phyloP scores from a whole-genome alignment of 2,888 invertebrate species.

The Coleophora deauratella region DNA sequence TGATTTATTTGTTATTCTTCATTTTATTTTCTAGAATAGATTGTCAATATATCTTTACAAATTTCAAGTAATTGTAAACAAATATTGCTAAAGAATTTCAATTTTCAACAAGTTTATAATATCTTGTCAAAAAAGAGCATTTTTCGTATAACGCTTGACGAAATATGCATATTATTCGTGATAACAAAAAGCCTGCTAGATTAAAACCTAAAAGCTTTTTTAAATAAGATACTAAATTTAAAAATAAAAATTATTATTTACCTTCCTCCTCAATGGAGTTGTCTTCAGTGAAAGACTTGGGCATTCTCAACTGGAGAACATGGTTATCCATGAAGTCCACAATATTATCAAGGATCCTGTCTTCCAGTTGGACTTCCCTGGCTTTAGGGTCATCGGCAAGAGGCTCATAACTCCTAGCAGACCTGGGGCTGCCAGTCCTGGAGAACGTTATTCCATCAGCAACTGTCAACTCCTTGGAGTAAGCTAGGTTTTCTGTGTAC shows the following conservation, averaged over 20 bases:
- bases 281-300: conserved; percentile 57
- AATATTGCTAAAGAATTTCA: too few relatives aligned
- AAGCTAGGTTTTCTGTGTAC: conserved; percentile 58
- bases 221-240: too few relatives aligned
- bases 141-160: too few relatives aligned
- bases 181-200: too few relatives aligned
- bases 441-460: conserved; percentile 58
- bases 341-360: conserved; percentile 61
- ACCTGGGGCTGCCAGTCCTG: conserved; percentile 54
- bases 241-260: conserved; percentile 14
- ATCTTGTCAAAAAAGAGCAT: too few relatives aligned
- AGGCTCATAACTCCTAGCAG: conserved; percentile 60
- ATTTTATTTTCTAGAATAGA: too few relatives aligned
- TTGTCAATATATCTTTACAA: too few relatives aligned
- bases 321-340: conserved; percentile 62
- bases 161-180: too few relatives aligned
- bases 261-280: conserved; percentile 66
- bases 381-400: conserved; percentile 56
- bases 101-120: too few relatives aligned
- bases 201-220: too few relatives aligned
- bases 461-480: conserved; percentile 53
- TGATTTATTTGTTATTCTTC: too few relatives aligned
- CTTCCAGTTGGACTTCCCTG: conserved; percentile 56
- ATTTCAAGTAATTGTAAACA: too few relatives aligned
- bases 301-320: conserved; percentile 60